Evolutionary conservation across 1,140 invertebrate genomes (phyloP), one percentile per base, ranked within the genome.

Genomic region (Elysia chlorotica): DNA sequence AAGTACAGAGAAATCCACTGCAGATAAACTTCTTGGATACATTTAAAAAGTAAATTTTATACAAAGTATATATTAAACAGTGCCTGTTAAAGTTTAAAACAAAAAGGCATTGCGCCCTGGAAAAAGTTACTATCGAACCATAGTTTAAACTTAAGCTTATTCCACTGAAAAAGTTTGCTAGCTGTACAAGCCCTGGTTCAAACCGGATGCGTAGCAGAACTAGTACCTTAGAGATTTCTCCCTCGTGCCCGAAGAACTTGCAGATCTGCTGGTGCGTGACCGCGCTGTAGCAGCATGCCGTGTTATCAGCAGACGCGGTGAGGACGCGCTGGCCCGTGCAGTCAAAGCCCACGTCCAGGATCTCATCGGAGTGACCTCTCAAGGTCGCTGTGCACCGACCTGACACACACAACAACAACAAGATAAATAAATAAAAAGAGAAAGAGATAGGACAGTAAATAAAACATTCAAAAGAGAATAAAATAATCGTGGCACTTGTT

Each of bases 281-380:
- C 0, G 92, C 87, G 79, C 92, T 90, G 89, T 92, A 94, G 36
- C 93, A 88, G 30, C 91, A 86, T 0, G 91, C 92, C 0, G 92
- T 92, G 41, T 90, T 90, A 82, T 94, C 93, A 70, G 91, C 91
- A 37, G 92, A 93, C 0, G 91, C 91, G 1, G 92, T 93, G 5
- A 93, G 91, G 81, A 95, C 85, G 65, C 90, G 89, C 73, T 90
- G 90, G 0, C 92, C 92, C 0, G 89, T 90, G 79, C 89, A 92
- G 86, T 94, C 92, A 84, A 94, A 93, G 54, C 90, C 88, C 6
- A 94, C 89, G 82, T 94, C 93, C 25, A 94, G 83, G 23, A 94
- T 92, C 85, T 94, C 93, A 82, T 94, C 92, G 21, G 90, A 90
- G 79, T 94, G 93, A 5, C 89, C 91, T 1, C 87, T 81, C 1